Percentiles rank a stretch among this genome's conserved stretches.
Evolutionary conservation across 2,113 vertebrate genomes (phyloP).

Genomic region (Porphyrio hochstetteri): DNA sequence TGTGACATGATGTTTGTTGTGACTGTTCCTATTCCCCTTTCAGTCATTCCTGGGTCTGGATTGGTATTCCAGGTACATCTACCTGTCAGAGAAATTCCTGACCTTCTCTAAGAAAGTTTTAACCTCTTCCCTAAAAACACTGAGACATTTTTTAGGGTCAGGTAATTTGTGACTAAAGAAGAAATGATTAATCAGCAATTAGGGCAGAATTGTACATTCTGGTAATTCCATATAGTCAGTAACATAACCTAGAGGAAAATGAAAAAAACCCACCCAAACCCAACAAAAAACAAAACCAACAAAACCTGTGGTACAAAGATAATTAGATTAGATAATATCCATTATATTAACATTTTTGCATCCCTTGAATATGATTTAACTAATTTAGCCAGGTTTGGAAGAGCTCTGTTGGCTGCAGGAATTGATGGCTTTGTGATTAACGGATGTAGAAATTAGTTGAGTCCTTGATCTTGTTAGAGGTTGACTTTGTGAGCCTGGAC

Average conservation of each 20-base stretch:
- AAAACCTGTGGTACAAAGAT: background rate
- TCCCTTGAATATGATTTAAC: background rate
- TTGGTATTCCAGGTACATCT: background rate
- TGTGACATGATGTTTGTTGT: background rate
- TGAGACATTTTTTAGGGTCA: background rate
- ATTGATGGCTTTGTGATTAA: background rate
- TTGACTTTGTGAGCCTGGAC: background rate
- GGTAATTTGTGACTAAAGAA: background rate
- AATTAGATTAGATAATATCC: background rate
- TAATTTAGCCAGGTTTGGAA: background rate
- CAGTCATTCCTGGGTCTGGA: background rate
- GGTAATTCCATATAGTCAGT: background rate
- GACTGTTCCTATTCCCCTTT: background rate
- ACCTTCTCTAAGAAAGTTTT: conserved; percentile 1
- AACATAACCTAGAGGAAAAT: background rate
- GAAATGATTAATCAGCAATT: background rate
- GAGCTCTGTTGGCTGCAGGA: background rate
- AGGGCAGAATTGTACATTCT: background rate
- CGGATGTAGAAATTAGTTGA: background rate
- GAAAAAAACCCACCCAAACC: background rate
- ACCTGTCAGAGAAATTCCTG: conserved; percentile 19
- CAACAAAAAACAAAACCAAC: background rate
- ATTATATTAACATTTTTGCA: background rate
- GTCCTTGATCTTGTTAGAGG: background rate
- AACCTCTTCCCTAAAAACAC: background rate